Evolutionary conservation across 2,888 invertebrate species (phyloP), one percentile per base, ranked within the genome.

Genomic region (Cotesia congregata): DNA sequence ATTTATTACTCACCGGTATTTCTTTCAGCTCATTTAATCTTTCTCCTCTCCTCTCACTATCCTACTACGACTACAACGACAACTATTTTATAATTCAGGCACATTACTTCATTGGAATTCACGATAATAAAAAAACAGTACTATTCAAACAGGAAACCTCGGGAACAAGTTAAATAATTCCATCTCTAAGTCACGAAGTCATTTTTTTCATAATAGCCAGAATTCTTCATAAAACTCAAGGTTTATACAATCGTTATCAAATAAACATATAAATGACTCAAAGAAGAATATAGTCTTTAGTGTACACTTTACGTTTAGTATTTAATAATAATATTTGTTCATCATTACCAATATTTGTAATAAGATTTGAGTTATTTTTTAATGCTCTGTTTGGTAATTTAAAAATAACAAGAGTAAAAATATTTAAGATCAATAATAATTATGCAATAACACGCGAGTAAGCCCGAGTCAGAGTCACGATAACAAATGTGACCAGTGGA

Each of bases 371-470:
- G 12, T 4, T 12, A 50, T 6, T 50, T 12, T 50, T 50, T 50
- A 50, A 3, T 50, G 50, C 30, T 50, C 50, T 50, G 50, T 50
- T 50, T 12, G 50, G 12, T 50, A 12, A 50, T 50, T 50, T 50
- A 12, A 50, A 12, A 50, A 50, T 50, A 50, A 50, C 30, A 67
- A 67, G 1, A 67, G 30, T 38, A 12, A 67, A 39, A 39, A 67
- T 38, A n/a, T 69, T 20, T 62, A 69, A 50, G 50, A 50, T 50
- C 62, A 62, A 20, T 62, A 62, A 17, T 62, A 71, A 64, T 75
- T 59, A 75, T 70, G 67, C 70, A 70, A 41, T 65, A 68, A 75
- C 67, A 71, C 75, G 61, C 62, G 65, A 75, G 41, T 70, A 20
- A 6, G 17, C 6, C n/a, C 15, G 20, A 5, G n/a, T 59, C 15